Evolutionary conservation across 2,888 invertebrate species (phyloP), one percentile per base, ranked within the genome.

Genomic region (Pogonocherus hispidulus): DNA sequence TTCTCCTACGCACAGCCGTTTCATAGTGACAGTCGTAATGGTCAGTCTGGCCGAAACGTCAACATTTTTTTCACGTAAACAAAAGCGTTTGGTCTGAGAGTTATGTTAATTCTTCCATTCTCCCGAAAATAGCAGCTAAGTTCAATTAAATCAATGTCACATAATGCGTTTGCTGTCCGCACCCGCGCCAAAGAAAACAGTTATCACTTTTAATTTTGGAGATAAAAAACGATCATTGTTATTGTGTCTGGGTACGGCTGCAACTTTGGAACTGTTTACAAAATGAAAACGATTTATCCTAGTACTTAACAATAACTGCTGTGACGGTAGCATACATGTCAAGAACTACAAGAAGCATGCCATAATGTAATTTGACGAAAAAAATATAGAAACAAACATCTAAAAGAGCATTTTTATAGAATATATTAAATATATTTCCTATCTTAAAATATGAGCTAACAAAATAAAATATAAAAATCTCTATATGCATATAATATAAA

Each of bases 151-250:
- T 55, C 55, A 55, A 37, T 18, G 35, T 55, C 35, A 20, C 16
- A 32, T 35, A 32, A 18, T 32, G 14, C 16, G 35, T 66, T 66
- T 57, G 66, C 35, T 63, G 22, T 66, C 54, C 55, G 52, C 63
- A 55, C 67, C 68, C 55, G 47, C 44, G 71, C 71, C 71, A 71
- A 69, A 35, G 56, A 71, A 60, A 71, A 69, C 68, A 71, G 63
- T 68, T 51, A 32, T 16, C n/a, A 22, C 54, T 63, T 60, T 68
- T 67, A 60, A 67, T 51, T 37, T 51, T 41, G 41, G 46, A 23
- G 54, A 46, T 68, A 59, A 64, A 57, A 71, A 69, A 71, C 27
- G 63, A 55, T 46, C 60, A 71, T 62, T 35, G 47, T 59, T 55
- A 27, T 68, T 59, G 41, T 22, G 63, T 67, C 62, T 63, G 70